Percentiles rank a stretch among this genome's conserved stretches.
Evolutionary conservation across 2,113 vertebrate species (phyloP).

Genomic region (Scortum barcoo): DNA sequence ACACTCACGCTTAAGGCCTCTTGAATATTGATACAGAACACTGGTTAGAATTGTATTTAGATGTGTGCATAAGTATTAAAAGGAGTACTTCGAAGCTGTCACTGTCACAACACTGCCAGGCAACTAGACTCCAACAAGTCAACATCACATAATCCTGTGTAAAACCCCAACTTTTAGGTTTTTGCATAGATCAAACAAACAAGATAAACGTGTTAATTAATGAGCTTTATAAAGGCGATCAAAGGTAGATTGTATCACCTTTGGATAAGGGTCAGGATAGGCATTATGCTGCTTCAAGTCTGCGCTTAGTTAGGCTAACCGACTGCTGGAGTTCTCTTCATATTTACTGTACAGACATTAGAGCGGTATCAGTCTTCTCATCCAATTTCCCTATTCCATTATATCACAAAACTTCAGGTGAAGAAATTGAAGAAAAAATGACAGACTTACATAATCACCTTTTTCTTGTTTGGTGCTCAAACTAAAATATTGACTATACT

Average conservation of each 20-base stretch:
- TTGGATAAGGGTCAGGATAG: not conserved
- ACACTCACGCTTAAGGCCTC: not conserved
- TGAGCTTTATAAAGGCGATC: not conserved
- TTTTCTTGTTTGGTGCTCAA: not conserved
- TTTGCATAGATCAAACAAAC: not conserved
- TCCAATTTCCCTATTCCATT: not conserved
- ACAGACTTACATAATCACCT: not conserved
- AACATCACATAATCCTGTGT: no score
- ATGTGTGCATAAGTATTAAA: not conserved
- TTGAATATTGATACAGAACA: not conserved
- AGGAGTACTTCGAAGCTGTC: not conserved
- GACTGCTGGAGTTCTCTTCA: not conserved
- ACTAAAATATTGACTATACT: not conserved
- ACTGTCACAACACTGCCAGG: not conserved
- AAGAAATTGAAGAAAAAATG: not conserved
- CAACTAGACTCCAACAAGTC: not conserved
- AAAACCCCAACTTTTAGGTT: not conserved
- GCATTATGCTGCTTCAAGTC: not conserved
- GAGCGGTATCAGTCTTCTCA: not conserved
- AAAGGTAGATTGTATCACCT: not conserved
- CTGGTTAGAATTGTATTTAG: not conserved
- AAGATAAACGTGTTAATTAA: not conserved
- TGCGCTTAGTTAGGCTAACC: not conserved
- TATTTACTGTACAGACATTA: not conserved
- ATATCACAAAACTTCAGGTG: not conserved